Evolutionary conservation across 2,888 invertebrate species (phyloP).

Genomic region (Phasia obesa): DNA sequence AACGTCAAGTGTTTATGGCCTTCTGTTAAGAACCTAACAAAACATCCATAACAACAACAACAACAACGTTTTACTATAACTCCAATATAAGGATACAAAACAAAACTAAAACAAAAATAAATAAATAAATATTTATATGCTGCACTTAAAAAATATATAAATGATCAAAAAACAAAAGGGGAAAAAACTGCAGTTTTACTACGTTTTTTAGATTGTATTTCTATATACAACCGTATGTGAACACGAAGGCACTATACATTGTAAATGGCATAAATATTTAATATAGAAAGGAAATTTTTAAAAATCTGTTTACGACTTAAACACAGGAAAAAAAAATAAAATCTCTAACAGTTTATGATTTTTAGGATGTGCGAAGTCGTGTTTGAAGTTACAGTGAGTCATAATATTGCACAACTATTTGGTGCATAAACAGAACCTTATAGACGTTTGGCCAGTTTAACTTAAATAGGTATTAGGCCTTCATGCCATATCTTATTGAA

Average conservation of each 20-base stretch:
- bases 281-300: slow-evolving; percentile 45
- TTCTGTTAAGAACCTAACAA: slow-evolving; percentile 43
- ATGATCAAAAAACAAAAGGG: slow-evolving; percentile 1
- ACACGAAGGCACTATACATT: slow-evolving; percentile 44
- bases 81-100: slow-evolving; percentile 24
- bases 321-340: slow-evolving; percentile 23
- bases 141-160: slow-evolving; percentile 43
- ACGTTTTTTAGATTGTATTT: slow-evolving; percentile 4
- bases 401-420: no score
- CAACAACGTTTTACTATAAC: slow-evolving; percentile 35
- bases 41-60: no score
- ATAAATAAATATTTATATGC: slow-evolving; percentile 34
- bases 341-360: slow-evolving; percentile 9
- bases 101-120: slow-evolving; percentile 15
- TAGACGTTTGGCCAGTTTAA: no score
- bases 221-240: not conserved
- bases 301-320: slow-evolving; percentile 62
- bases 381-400: no score
- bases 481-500: no score
- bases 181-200: slow-evolving; percentile 18
- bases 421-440: no score
- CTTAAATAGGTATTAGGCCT: no score
- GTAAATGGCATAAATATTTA: slow-evolving; percentile 55
- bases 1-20: slow-evolving; percentile 70
- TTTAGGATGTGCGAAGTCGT: slow-evolving; percentile 16